Evolutionary conservation across 2,113 vertebrate genomes (phyloP), one percentile per base, ranked within the genome.

Genomic region (Sphaerodactylus townsendi): DNA sequence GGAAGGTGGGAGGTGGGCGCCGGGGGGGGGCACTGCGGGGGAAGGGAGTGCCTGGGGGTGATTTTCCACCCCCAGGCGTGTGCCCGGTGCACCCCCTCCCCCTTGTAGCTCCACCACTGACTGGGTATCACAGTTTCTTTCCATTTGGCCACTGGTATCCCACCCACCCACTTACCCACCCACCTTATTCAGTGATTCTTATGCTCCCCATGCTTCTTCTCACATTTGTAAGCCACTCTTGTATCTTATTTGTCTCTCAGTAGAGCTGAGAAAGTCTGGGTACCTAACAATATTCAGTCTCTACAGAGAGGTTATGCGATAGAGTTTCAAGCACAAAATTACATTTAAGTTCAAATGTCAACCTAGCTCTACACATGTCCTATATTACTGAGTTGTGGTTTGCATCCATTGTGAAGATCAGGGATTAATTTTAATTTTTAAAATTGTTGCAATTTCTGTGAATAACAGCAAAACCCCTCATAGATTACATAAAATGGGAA

Each of bases 261-360:
- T 21, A 83, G 73, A 70, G 48, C 82, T 71, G 69, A 81, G 80
- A 91, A 90, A 77, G 28, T 80, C 65, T 8, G 62, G 90, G 86
- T 81, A 87, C 41, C 30, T 88, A 65, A 88, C 88, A 81, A 35
- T 50, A 4, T 76, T 90, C 79, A n/a, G 75, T 81, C 79, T 88
- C 56, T 89, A 89, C 86, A 90, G 91, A 87, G 75, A 10, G 48
- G 88, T 86, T 75, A 91, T 83, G 68, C 66, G 87, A 73, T 89
- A 90, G 88, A 84, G 71, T 91, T 94, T 91, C 86, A 92, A 91
- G 92, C 65, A 77, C 73, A 91, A 86, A 91, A 92, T 92, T 88
- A 48, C 80, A 86, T 71, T 77, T 84, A 85, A 78, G 82, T 91
- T 92, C 81, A 90, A 88, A 82, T 74, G 10, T 88, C 59, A 56